These are phyloP conservation scores for Epinotia demarniana DNA, from an alignment of 2,888 invertebrate species.

Conservation along the genomic window DNA sequence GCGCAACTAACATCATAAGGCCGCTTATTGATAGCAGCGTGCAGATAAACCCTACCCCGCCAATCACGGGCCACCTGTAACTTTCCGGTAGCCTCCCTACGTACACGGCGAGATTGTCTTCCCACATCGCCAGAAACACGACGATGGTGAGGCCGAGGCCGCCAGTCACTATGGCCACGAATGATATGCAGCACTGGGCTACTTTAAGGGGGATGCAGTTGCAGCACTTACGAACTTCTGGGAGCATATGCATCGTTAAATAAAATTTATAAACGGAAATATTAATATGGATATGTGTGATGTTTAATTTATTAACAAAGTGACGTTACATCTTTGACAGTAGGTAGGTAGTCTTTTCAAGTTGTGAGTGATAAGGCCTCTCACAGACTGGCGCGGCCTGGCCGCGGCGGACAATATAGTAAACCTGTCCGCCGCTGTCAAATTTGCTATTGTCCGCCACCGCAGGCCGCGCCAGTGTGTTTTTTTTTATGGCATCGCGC, in stretches of 20 bases:
- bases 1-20: not conserved
- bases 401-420: too few species aligned
- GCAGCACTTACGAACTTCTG: slow-evolving; percentile 11
- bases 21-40: not conserved
- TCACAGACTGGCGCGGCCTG: not conserved
- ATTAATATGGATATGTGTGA: not conserved
- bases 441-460: too few species aligned
- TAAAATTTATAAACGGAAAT: not conserved
- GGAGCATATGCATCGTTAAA: not conserved
- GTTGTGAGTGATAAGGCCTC: not conserved
- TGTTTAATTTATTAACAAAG: not conserved
- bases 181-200: slow-evolving; percentile 3
- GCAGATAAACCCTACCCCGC: not conserved
- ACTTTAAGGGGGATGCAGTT: not conserved
- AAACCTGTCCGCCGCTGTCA: too few species aligned
- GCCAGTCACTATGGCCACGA: slow-evolving; percentile 1
- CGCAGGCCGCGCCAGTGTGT: too few species aligned
- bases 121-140: not conserved
- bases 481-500: too few species aligned
- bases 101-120: not conserved
- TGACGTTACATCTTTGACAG: slow-evolving; percentile 10
- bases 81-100: slow-evolving; percentile 11
- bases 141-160: not conserved
- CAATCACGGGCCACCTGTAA: not conserved
- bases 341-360: not conserved